These are phyloP conservation scores for Calephelis perditalis DNA, from an alignment of 2,888 invertebrate species.

Conservation along the genomic window DNA sequence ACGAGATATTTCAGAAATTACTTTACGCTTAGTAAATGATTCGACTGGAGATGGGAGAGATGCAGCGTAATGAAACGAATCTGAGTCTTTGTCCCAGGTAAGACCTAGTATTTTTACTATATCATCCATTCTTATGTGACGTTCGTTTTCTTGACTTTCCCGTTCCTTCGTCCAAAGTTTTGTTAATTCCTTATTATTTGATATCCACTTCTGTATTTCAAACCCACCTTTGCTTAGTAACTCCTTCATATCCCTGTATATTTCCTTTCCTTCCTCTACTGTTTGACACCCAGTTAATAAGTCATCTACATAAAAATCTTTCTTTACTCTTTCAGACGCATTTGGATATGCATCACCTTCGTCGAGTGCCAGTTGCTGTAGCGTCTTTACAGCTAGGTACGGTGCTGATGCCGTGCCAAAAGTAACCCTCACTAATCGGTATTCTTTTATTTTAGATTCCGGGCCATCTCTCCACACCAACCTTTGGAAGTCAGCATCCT, in stretches of 20 bases:
- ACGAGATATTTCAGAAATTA: constrained; percentile 32
- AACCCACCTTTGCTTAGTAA: constrained; percentile 18
- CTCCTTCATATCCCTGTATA: constrained; percentile 11
- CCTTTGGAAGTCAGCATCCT: neutral
- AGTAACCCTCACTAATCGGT: constrained; percentile 2
- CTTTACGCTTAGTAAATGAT: constrained; percentile 28
- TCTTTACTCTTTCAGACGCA: neutral
- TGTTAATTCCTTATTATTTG: constrained; percentile 8
- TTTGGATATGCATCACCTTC: constrained; percentile 1
- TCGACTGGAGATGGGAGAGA: constrained; percentile 20
- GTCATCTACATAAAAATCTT: constrained; percentile 20
- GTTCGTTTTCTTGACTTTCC: neutral
- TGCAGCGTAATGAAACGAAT: constrained; percentile 28
- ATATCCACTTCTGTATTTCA: constrained; percentile 21
- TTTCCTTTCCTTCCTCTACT: constrained; percentile 7
- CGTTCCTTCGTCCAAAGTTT: neutral
- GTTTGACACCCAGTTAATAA: constrained; percentile 17
- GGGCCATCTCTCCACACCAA: constrained; percentile 6
- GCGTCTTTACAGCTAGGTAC: constrained; percentile 8
- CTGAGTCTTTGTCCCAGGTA: constrained; percentile 28
- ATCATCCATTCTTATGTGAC: neutral
- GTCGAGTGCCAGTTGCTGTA: constrained; percentile 5
- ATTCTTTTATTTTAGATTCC: neutral
- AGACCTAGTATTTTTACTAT: constrained; percentile 29
- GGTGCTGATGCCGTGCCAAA: constrained; percentile 14